phyloP scores from a whole-genome alignment of 2,797 vertebrate species.

The Phoebastria nigripes region DNA sequence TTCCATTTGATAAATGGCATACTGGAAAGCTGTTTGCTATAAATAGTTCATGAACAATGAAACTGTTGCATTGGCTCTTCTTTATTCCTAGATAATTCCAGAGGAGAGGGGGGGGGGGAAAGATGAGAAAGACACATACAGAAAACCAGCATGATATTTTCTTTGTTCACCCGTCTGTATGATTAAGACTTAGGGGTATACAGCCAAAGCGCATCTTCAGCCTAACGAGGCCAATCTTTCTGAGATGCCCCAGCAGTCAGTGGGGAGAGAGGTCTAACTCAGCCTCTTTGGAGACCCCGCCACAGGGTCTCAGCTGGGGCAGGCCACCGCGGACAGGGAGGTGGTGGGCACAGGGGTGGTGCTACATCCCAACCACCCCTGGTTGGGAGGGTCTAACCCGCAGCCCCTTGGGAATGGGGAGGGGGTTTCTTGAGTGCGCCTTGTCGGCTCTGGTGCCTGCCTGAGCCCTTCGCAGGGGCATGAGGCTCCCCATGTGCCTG shows the following conservation, averaged over 20 bases:
- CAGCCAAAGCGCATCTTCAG: neutral
- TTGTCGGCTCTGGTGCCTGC: neutral
- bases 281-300: neutral
- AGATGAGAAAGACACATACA: neutral
- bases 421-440: fast-evolving
- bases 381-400: neutral
- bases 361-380: neutral
- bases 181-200: neutral
- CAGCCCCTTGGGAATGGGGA: neutral
- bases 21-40: neutral
- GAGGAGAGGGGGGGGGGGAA: fast-evolving
- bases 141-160: neutral
- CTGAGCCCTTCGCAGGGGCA: neutral
- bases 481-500: fast-evolving
- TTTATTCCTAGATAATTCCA: neutral
- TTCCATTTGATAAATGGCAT: neutral
- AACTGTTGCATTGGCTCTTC: neutral
- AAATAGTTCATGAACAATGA: neutral
- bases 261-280: neutral
- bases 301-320: fast-evolving
- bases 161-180: neutral
- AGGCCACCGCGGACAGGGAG: fast-evolving
- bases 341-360: neutral
- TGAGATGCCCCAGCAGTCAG: neutral
- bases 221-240: neutral